phyloP scores from a whole-genome alignment of 2,113 vertebrate species.

The Centropus bengalensis region DNA sequence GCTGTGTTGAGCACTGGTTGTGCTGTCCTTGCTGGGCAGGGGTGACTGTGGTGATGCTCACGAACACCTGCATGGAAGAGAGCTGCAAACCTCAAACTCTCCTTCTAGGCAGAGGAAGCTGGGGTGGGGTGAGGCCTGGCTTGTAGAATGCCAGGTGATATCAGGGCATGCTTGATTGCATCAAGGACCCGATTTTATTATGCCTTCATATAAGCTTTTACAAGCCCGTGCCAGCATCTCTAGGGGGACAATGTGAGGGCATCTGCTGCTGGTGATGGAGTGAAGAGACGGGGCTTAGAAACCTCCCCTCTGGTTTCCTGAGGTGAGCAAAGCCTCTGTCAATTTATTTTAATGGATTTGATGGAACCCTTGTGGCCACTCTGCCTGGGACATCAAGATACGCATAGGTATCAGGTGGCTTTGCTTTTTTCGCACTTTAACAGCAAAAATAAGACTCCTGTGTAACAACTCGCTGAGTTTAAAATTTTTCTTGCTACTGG shows the following conservation, averaged over 20 bases:
- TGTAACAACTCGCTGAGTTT: not conserved
- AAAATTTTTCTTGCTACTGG: not conserved
- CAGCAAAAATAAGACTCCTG: not conserved
- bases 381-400: not conserved
- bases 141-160: not conserved
- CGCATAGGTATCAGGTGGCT: not conserved
- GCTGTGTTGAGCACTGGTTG: accelerated
- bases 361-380: not conserved
- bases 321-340: accelerated
- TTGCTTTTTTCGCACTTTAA: not conserved
- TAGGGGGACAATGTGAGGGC: not conserved
- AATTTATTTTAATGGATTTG: not conserved
- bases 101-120: not conserved
- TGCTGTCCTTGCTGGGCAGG: not conserved
- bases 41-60: not conserved
- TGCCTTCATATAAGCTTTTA: not conserved
- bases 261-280: not conserved
- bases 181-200: not conserved
- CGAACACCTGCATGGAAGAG: not conserved
- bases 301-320: not conserved
- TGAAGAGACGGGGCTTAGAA: not conserved
- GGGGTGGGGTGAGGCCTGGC: not conserved
- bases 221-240: not conserved
- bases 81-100: not conserved
- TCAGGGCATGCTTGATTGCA: not conserved